Conservation (phyloP, 2,797 vertebrate species). For the Sphaeramia orbicularis region DNA sequence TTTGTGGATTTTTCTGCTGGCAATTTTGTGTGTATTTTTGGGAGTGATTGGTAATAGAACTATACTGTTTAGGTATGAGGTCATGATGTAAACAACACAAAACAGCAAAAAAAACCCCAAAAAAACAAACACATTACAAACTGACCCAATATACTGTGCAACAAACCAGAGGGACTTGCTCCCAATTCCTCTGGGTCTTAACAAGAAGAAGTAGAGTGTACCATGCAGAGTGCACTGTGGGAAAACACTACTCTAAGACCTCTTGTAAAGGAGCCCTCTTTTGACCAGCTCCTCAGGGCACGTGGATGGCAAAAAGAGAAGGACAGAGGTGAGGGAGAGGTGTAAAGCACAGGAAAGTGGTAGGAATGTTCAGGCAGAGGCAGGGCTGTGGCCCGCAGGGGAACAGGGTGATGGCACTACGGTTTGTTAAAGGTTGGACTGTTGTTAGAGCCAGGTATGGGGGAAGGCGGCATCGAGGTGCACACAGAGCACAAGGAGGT, state of each 20-base stretch:
- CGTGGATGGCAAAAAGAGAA: slow-evolving; percentile 6
- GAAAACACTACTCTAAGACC: slow-evolving; percentile 33
- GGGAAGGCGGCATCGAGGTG: slow-evolving; percentile 13
- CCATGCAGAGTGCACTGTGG: slow-evolving; percentile 40
- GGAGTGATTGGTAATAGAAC: too few species aligned
- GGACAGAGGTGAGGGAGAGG: neutral
- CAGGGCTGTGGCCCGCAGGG: slow-evolving; percentile 46
- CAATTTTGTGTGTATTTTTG: too few species aligned
- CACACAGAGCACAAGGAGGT: slow-evolving; percentile 49
- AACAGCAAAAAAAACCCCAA: too few species aligned
- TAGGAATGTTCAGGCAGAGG: slow-evolving; percentile 27
- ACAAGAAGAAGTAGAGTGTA: slow-evolving; percentile 20
- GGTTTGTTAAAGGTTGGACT: slow-evolving; percentile 61
- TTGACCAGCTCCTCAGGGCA: slow-evolving; percentile 36
- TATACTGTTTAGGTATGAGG: too few species aligned
- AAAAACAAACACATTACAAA: too few species aligned
- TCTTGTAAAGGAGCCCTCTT: slow-evolving; percentile 43
- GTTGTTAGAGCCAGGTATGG: slow-evolving; percentile 55
- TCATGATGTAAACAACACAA: too few species aligned
- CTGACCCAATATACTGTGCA: too few species aligned
- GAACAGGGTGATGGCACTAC: slow-evolving; percentile 17
- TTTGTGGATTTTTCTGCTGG: too few species aligned
- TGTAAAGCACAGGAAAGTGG: slow-evolving; percentile 12
- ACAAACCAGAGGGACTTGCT: neutral
- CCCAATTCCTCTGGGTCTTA: slow-evolving; percentile 9